phyloP scores from a whole-genome alignment of 1,140 invertebrate species.

The Eubasilissa regina region DNA sequence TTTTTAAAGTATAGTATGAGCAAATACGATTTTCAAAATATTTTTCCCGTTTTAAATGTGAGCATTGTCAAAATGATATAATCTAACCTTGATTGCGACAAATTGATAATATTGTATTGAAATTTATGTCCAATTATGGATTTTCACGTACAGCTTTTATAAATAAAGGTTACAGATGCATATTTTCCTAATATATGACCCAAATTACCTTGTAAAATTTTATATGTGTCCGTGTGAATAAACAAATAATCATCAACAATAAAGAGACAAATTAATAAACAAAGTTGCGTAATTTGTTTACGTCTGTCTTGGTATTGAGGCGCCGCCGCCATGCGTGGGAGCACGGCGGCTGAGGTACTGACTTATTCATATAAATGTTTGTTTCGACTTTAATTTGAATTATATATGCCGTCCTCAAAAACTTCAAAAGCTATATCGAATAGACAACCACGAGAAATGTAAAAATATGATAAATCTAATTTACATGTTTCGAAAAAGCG shows the following conservation, averaged over 20 bases:
- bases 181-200: neutral
- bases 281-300: conserved; percentile 19
- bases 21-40: neutral
- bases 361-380: neutral
- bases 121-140: neutral
- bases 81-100: neutral
- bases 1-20: too few species aligned
- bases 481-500: too few species aligned
- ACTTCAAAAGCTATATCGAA: too few species aligned
- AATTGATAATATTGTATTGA: conserved; percentile 5
- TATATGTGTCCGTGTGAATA: neutral
- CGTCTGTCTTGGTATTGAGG: neutral
- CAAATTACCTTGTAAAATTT: neutral
- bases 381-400: too few species aligned
- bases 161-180: neutral
- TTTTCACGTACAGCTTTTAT: neutral
- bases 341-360: neutral
- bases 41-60: neutral
- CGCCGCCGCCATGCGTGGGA: neutral
- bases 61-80: neutral
- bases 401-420: too few species aligned
- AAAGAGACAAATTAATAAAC: neutral
- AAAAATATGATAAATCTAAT: too few species aligned
- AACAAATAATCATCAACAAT: conserved; percentile 20
- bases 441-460: too few species aligned